These are phyloP conservation scores for Villa cingulata DNA, from an alignment of 2,888 invertebrate species.

Conservation along the genomic window DNA sequence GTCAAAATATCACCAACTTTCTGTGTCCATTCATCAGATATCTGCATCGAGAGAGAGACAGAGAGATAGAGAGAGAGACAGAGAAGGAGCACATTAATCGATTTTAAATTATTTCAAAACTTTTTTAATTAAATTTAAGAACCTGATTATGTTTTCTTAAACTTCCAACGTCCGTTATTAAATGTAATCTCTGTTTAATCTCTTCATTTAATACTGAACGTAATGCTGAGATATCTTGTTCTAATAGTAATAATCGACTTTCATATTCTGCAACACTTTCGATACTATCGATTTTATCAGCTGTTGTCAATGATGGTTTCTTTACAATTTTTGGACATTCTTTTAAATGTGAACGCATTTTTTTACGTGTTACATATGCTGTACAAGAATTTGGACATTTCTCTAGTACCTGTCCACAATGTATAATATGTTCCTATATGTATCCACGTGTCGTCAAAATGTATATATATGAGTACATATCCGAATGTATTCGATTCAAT, in stretches of 20 bases:
- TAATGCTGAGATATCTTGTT: constrained; percentile 25
- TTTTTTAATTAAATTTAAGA: too few species aligned
- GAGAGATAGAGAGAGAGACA: too few species aligned
- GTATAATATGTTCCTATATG: constrained; percentile 50
- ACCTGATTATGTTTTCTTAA: constrained; percentile 33
- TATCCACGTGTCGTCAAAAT: too few species aligned
- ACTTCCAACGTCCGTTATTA: constrained; percentile 34
- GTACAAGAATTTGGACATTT: constrained; percentile 57
- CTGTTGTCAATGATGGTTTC: constrained; percentile 11
- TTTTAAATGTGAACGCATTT: constrained; percentile 43
- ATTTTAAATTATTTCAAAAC: too few species aligned
- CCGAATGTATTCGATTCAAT: background rate
- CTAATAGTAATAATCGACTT: constrained; percentile 24
- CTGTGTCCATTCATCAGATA: constrained; percentile 30
- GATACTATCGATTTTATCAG: constrained; percentile 12
- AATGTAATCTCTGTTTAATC: constrained; percentile 32
- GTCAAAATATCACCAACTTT: constrained; percentile 30
- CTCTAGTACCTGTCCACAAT: constrained; percentile 58
- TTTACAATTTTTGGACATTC: constrained; percentile 32
- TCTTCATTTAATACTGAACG: constrained; percentile 33
- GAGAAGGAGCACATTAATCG: too few species aligned
- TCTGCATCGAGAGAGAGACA: constrained; percentile 12
- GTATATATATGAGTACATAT: too few species aligned
- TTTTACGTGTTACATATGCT: constrained; percentile 52
- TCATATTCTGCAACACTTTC: constrained; percentile 16